These are phyloP conservation scores for Pogonomyrmex californicus DNA, from an alignment of 1,140 invertebrate species.

Conservation along the genomic window DNA sequence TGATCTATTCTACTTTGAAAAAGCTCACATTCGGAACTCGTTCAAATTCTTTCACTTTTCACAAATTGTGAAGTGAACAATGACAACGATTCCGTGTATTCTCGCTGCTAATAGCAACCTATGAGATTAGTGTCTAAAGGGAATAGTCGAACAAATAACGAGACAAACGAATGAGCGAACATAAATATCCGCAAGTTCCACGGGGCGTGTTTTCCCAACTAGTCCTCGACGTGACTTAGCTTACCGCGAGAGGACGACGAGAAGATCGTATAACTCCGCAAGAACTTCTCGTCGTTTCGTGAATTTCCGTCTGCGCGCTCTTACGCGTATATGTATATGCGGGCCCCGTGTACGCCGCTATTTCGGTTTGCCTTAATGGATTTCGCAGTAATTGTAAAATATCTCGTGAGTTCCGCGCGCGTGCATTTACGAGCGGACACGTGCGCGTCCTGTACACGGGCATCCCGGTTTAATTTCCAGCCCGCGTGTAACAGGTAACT, in stretches of 20 bases:
- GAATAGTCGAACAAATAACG: constrained; percentile 23
- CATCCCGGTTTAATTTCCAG: constrained; percentile 66
- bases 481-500: constrained; percentile 62
- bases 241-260: constrained; percentile 63
- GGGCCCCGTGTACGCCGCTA: constrained; percentile 55
- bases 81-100: background rate
- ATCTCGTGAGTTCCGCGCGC: constrained; percentile 79
- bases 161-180: constrained; percentile 25
- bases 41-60: background rate
- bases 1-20: constrained; percentile 19
- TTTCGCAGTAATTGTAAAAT: constrained; percentile 85
- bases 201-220: constrained; percentile 62
- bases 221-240: constrained; percentile 60
- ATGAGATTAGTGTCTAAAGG: background rate
- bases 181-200: constrained; percentile 56
- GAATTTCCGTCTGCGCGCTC: constrained; percentile 69
- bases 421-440: constrained; percentile 72
- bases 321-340: constrained; percentile 56
- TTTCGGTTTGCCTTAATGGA: constrained; percentile 83
- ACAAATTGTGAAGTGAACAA: background rate
- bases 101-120: background rate
- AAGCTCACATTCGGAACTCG: background rate
- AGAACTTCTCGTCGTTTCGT: constrained; percentile 73
- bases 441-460: constrained; percentile 57
- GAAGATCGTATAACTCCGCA: constrained; percentile 69